phyloP scores from a whole-genome alignment of 2,888 invertebrate genomes.

The Anorthoa munda region DNA sequence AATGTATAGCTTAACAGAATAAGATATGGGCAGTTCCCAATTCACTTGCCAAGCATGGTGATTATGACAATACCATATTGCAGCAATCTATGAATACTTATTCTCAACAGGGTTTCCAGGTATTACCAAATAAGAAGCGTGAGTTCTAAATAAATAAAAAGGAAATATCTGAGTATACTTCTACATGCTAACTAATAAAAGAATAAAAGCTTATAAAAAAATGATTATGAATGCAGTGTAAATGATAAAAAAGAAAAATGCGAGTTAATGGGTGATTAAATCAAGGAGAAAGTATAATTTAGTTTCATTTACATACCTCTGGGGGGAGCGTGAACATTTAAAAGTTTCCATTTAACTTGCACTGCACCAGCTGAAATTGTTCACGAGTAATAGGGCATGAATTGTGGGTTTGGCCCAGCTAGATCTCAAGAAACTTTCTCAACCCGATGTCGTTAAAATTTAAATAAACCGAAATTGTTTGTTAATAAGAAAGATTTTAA shows the following conservation, averaged over 20 bases:
- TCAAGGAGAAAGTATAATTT: constrained; percentile 27
- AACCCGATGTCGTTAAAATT: not conserved
- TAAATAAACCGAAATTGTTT: not conserved
- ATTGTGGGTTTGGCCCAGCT: constrained; percentile 13
- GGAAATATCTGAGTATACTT: not conserved
- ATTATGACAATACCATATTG: constrained; percentile 20
- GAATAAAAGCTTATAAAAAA: constrained; percentile 31
- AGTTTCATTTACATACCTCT: constrained; percentile 51
- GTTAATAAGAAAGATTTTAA: not conserved
- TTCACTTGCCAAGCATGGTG: constrained; percentile 43
- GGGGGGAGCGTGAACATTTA: constrained; percentile 82
- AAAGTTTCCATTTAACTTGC: constrained; percentile 38
- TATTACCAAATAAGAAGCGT: constrained; percentile 22
- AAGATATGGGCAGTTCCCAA: constrained; percentile 12
- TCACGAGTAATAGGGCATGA: constrained; percentile 20
- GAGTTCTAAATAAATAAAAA: constrained; percentile 7
- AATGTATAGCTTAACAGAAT: constrained; percentile 14
- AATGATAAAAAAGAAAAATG: constrained; percentile 23
- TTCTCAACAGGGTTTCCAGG: not conserved
- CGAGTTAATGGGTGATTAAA: constrained; percentile 28
- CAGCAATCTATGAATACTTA: constrained; percentile 4
- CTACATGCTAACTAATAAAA: constrained; percentile 10
- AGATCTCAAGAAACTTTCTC: constrained; percentile 5
- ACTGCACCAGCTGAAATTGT: constrained; percentile 46
- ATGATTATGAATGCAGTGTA: constrained; percentile 11